Evolutionary conservation across 30 jellyfish, hydroid and myxozoan genomes (phyloP), one percentile per base, ranked within the genome.

Genomic region (Chrysaora quinquecirrha): DNA sequence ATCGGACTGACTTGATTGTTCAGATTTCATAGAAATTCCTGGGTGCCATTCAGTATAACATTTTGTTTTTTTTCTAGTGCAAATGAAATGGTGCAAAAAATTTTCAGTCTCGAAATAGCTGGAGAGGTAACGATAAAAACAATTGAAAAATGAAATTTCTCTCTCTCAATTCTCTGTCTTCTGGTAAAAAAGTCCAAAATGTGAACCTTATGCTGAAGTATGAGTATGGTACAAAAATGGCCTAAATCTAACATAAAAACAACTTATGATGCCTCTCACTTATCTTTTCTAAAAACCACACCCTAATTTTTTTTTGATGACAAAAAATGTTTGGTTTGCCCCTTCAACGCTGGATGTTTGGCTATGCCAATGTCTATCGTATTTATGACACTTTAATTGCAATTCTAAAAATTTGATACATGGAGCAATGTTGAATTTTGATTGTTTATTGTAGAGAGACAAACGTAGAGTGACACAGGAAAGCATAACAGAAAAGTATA

Each of bases 101-200:
- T 91, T 3, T 91, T 91, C 50, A 78, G 96, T 58, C 32, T 91
- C 29, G 98, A 91, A 7, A 60, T 54, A 66, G 98, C 96, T 2
- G 75, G 68, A 22, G 87, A 86, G 87, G 95, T 84, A 43, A 68
- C 67, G 27, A 65, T 3, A 9, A 3, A 65, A 31, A 9, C 30
- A 58, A 7, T 3, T 58, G 30, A 4, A 24, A 4, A 11, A n/a
- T 58, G 9, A 20, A 6, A 58, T 4, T 16, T 11, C 11, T 7
- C 6, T 6, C 27, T 23, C 6, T 58, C 10, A 33, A 23, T 63
- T 43, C 1, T 63, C 11, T 63, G 23, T 63, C 19, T 63, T 3
- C 27, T 43, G 9, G 58, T 43, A 16, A 43, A 43, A 16, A 16
- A 43, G 16, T 43, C 9, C 58, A 43, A 16, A 16, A 6, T 43